Conservation (phyloP, 2,797 vertebrate genomes). For the Enteromius paludinosus region DNA sequence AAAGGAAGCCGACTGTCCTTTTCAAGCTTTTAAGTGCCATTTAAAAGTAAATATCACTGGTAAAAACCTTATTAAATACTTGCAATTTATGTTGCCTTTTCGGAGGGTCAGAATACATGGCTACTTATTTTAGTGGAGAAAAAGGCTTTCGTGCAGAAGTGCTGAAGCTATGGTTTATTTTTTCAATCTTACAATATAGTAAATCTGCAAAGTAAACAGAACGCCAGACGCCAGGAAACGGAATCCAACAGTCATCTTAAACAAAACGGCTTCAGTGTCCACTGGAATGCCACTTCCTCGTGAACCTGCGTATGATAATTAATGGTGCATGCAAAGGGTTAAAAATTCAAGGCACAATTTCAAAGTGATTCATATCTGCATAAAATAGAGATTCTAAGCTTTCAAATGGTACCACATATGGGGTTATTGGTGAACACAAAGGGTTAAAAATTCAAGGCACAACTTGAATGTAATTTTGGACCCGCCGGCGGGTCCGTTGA, state of each 20-base stretch:
- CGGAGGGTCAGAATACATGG: neutral
- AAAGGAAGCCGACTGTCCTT: neutral
- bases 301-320: neutral
- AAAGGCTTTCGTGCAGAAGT: neutral
- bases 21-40: conserved; percentile 11
- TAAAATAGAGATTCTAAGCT: too few relatives aligned
- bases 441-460: too few relatives aligned
- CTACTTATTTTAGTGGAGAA: neutral
- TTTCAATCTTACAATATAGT: neutral
- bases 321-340: too few relatives aligned
- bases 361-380: too few relatives aligned
- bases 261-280: neutral
- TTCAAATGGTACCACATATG: too few relatives aligned
- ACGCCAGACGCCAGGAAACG: neutral
- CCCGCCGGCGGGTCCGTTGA: too few relatives aligned
- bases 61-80: conserved; percentile 9
- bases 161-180: neutral
- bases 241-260: neutral
- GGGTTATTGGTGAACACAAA: too few relatives aligned
- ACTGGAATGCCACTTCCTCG: neutral
- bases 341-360: too few relatives aligned
- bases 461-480: too few relatives aligned
- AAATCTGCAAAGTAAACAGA: neutral
- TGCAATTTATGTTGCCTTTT: neutral
- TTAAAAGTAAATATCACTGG: neutral